phyloP scores from a whole-genome alignment of 2,797 vertebrate species.

The Poecile montanus region DNA sequence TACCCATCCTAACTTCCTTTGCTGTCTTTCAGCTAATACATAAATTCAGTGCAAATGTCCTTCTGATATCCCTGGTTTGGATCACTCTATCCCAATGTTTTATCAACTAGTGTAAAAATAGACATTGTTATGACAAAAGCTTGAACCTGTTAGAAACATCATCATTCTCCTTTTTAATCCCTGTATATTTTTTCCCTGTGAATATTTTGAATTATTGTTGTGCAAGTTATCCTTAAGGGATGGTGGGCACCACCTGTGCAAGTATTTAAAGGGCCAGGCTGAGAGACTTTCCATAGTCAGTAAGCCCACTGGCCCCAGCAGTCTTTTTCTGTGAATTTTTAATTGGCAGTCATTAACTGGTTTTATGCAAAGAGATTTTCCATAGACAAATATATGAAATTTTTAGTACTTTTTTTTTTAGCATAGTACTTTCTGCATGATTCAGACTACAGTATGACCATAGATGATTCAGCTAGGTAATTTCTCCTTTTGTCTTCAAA shows the following conservation, averaged over 20 bases:
- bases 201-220: slow-evolving; percentile 15
- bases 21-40: background rate
- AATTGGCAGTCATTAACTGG: background rate
- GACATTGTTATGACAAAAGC: slow-evolving; percentile 33
- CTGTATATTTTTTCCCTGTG: background rate
- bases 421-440: background rate
- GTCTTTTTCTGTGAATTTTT: slow-evolving; percentile 13
- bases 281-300: background rate
- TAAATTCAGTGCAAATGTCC: slow-evolving; percentile 14
- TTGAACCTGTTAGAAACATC: slow-evolving; percentile 22
- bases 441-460: background rate
- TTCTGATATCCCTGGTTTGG: slow-evolving; percentile 18
- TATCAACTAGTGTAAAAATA: slow-evolving; percentile 32
- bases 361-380: background rate
- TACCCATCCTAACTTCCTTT: background rate
- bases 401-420: background rate
- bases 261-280: background rate
- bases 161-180: slow-evolving; percentile 21
- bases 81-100: slow-evolving; percentile 32
- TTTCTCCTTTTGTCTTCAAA: background rate
- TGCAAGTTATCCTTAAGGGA: background rate
- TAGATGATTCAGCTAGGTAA: background rate
- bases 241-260: background rate
- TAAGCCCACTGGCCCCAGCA: background rate
- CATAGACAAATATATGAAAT: background rate